phyloP scores from a whole-genome alignment of 2,113 vertebrate species.

The Leucosticte australis region DNA sequence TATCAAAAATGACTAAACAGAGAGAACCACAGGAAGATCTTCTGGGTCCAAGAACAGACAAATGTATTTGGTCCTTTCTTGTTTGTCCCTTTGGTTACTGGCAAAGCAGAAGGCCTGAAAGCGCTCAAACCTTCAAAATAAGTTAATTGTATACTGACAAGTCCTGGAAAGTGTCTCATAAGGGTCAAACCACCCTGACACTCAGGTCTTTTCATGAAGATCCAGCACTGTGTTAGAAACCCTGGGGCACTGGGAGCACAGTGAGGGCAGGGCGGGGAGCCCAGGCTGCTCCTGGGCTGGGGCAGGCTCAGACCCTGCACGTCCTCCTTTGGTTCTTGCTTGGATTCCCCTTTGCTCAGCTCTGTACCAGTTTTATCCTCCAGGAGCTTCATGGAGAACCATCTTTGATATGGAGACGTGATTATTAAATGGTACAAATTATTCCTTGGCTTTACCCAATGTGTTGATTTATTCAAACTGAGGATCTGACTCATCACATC shows the following conservation, averaged over 20 bases:
- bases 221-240: accelerated
- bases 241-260: background rate
- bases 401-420: background rate
- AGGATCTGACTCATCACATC: background rate
- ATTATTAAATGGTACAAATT: background rate
- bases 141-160: background rate
- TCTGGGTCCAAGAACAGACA: background rate
- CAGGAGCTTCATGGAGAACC: background rate
- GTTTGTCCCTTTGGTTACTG: background rate
- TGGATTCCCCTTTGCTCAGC: background rate
- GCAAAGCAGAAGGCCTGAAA: background rate
- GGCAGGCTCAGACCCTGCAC: background rate
- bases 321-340: accelerated
- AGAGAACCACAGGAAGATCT: background rate
- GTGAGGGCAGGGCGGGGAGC: accelerated
- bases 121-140: background rate
- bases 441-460: background rate
- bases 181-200: background rate
- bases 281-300: background rate
- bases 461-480: background rate
- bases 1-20: background rate
- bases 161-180: background rate
- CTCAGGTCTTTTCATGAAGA: background rate
- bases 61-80: background rate
- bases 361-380: background rate